Conservation (phyloP, 2,888 invertebrate genomes). For the Shargacucullia verbasci region DNA sequence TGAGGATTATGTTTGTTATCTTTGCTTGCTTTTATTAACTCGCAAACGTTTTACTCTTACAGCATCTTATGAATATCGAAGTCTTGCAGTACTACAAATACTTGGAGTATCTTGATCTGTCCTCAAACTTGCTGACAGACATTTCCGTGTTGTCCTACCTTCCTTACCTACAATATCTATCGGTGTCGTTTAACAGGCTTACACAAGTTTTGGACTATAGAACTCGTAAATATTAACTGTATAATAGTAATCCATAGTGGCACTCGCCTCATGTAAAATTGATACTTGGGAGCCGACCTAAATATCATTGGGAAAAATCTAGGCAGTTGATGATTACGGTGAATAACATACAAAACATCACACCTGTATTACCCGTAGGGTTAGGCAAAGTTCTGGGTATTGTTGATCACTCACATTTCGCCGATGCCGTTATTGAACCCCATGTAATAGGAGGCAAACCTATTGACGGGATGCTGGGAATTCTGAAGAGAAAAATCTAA, state of each 20-base stretch:
- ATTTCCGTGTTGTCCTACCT: conserved; percentile 86
- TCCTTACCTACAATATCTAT: conserved; percentile 88
- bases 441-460: no score
- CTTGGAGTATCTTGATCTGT: conserved; percentile 89
- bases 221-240: conserved; percentile 74
- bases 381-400: no score
- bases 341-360: no score
- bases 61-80: conserved; percentile 83
- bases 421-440: no score
- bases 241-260: not conserved
- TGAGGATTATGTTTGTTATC: not conserved
- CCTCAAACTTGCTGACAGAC: conserved; percentile 87
- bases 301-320: no score
- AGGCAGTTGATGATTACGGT: no score
- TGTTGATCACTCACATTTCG: no score
- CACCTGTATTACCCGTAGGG: no score
- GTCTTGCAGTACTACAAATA: conserved; percentile 87
- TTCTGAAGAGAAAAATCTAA: no score
- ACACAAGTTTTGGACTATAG: conserved; percentile 86
- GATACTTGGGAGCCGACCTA: no score
- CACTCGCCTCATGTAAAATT: no score
- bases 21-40: not conserved
- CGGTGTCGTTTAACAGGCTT: conserved; percentile 88
- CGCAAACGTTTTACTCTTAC: conserved; percentile 49
- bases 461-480: no score